These are phyloP conservation scores for Papilio polytes DNA, from an alignment of 1,140 invertebrate genomes.

Conservation along the genomic window DNA sequence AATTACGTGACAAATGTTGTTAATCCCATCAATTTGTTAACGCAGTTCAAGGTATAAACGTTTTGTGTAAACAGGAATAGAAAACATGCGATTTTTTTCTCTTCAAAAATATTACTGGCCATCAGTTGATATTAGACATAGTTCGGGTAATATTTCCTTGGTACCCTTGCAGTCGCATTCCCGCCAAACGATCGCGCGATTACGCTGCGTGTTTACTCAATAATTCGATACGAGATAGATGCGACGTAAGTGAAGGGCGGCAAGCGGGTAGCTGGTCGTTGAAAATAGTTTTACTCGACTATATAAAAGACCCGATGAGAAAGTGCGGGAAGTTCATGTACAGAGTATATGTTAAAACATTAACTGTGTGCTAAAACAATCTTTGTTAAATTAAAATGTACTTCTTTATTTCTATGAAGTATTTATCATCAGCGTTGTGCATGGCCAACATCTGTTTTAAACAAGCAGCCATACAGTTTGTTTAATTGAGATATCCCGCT, in stretches of 20 bases:
- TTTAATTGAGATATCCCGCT: slow-evolving; percentile 21
- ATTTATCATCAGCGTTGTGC: neutral
- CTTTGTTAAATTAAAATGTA: too few species aligned
- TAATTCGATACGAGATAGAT: slow-evolving; percentile 76
- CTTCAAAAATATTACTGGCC: slow-evolving; percentile 48
- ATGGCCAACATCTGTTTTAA: neutral
- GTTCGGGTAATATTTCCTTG: slow-evolving; percentile 62
- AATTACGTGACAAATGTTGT: slow-evolving; percentile 27
- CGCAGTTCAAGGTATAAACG: neutral
- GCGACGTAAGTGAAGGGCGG: slow-evolving; percentile 48
- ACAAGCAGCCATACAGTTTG: neutral
- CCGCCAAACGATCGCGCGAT: slow-evolving; percentile 73
- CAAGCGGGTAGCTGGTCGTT: slow-evolving; percentile 42
- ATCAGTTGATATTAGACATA: slow-evolving; percentile 52
- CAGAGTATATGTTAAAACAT: too few species aligned
- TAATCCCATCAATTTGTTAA: slow-evolving; percentile 30
- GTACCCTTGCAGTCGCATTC: slow-evolving; percentile 66
- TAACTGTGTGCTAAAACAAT: too few species aligned
- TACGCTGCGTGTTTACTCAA: slow-evolving; percentile 80
- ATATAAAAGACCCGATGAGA: too few species aligned
- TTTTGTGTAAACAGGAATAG: slow-evolving; percentile 36
- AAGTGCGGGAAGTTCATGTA: too few species aligned
- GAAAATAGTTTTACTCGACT: neutral
- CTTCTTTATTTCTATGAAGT: too few species aligned
- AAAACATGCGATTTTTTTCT: slow-evolving; percentile 13